Evolutionary conservation across 2,888 invertebrate species (phyloP), one percentile per base, ranked within the genome.

Genomic region (Mesorhabditis sp.): DNA sequence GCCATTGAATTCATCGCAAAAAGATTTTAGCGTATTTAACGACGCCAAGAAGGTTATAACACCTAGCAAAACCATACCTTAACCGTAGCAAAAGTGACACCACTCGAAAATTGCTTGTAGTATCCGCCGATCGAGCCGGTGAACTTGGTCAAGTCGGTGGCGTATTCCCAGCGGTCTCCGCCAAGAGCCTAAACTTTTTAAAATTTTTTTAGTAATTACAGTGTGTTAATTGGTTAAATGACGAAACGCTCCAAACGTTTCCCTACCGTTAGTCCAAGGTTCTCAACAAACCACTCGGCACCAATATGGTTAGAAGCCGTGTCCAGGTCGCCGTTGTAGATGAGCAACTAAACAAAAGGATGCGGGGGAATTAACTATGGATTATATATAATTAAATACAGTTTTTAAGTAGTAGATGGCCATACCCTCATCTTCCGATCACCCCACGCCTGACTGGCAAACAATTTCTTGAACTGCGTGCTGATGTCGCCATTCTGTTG

Each of bases 251-350:
- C n/a, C n/a, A 13, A 13, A 50, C n/a, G 7, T 1, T 13, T 10
- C n/a, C 70, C 70, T 41, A 71, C 62, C 4, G 44, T 7, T 6
- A 58, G 43, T 0, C 70, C 74, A 13, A 80, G 61, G 43, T 75
- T 69, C 61, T 73, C 66, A 41, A 73, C 76, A 64, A 80, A 80
- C 44, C 69, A 68, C 73, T 79, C 77, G 28, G 80, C 80, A 65
- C 73, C 74, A 28, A 80, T 73, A 66, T 76, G 76, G 67, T 73
- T 75, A 66, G 70, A 72, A n/a, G 70, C 70, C 4, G 72, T 50
- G 63, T 81, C 80, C 4, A 74, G 62, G 67, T 81, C 81, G 43
- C 81, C 81, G 66, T 81, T 81, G 73, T 76, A 77, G 45, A 81
- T 66, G 65, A 80, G 66, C 6, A 80, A 70, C 68, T 66, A 7